Evolutionary conservation across 2,888 invertebrate species (phyloP).

Genomic region (Congeria kusceri): DNA sequence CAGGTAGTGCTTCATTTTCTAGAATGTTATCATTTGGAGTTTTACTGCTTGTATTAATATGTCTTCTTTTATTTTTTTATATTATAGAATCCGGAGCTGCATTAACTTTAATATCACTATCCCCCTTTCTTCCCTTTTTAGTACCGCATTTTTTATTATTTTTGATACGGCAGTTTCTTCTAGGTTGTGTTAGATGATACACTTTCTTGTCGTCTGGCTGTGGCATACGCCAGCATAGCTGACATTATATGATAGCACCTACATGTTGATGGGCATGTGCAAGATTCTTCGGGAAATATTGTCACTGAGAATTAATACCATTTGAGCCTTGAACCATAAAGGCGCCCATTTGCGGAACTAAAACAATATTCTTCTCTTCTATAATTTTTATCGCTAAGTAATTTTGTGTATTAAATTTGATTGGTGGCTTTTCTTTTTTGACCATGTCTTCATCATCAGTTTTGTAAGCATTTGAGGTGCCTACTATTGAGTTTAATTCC

Average conservation of each 20-base stretch:
- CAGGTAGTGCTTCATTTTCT: too few species aligned
- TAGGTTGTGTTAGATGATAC: constrained; percentile 26
- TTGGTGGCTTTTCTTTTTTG: neutral
- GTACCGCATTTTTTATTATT: constrained; percentile 31
- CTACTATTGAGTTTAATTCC: neutral
- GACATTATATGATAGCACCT: constrained; percentile 34
- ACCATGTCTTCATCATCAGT: neutral
- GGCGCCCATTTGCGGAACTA: constrained; percentile 20
- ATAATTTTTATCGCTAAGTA: constrained; percentile 7
- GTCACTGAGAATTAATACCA: constrained; percentile 1
- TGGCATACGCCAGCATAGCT: constrained; percentile 21
- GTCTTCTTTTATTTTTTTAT: constrained; percentile 2
- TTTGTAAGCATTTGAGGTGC: neutral
- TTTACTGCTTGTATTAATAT: neutral
- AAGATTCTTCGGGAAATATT: constrained; percentile 16
- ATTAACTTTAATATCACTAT: constrained; percentile 7
- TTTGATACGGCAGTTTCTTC: constrained; percentile 30
- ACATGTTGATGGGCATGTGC: constrained; percentile 22
- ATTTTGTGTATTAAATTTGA: constrained; percentile 1
- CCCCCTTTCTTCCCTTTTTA: constrained; percentile 34
- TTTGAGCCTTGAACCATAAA: constrained; percentile 17
- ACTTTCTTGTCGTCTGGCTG: constrained; percentile 19
- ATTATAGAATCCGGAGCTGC: constrained; percentile 25
- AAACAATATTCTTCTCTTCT: constrained; percentile 16
- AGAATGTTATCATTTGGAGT: neutral